Base-by-base conservation (phyloP, 1,140 invertebrate species). In the Muscidifurax raptorellus region DNA sequence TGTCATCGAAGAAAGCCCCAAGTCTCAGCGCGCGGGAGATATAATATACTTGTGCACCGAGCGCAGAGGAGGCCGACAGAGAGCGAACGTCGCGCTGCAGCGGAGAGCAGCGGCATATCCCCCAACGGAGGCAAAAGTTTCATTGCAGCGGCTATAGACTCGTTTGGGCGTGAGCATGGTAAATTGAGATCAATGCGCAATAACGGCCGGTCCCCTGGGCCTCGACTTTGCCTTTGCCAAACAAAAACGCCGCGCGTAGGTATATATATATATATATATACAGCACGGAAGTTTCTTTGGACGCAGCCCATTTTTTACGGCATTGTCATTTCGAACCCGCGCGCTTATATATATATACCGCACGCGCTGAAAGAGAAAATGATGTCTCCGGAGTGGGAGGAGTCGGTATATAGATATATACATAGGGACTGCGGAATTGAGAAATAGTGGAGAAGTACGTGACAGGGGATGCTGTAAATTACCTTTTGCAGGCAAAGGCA, bases 151-250 rank as follows among this genome's bases (percentile, higher is more conserved):
- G 40, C 67, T 66, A 82, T 40, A 40, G 36, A 40, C 72, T 82
- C 72, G 72, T 82, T 76, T 77, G 72, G 52, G 64, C 72, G 74
- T 82, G 52, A 59, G 79, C 84, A 40, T 82, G 74, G 15, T 82
- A 85, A 85, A 85, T 85, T 85, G 79, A 85, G 84, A 85, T 85
- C 84, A 85, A 85, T 85, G 79, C 74, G 83, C 59, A 76, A 85
- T 85, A 85, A 85, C 64, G 59, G 76, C 44, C 66, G 40, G 52
- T 76, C 78, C 52, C 83, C 2, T 32, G 71, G 83, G 18, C 66
- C 67, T 52, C 22, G 52, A 47, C 67, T 59, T 79, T 72, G 27
- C 64, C 76, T 72, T 40, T 77, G 76, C 52, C 32, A 59, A 79
- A 83, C 66, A 83, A 83, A 83, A 79, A 47, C 32, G 9, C 5